Evolutionary conservation across 1,140 invertebrate species (phyloP), one percentile per base, ranked within the genome.

Genomic region (Dryas iulia): DNA sequence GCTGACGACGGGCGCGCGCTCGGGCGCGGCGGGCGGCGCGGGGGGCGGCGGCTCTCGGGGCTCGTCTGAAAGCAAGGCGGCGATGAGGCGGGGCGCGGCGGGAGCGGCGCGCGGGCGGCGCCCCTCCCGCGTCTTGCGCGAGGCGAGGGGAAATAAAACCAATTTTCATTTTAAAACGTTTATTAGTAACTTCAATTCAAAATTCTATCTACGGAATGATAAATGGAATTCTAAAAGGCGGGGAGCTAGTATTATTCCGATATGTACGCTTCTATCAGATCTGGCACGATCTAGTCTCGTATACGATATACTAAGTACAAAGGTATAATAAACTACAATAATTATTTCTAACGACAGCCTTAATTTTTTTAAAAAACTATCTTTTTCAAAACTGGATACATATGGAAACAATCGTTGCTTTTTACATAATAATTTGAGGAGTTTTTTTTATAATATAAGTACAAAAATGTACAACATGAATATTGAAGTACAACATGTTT

Each of bases 1-100:
- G 72, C 83, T 87, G 79, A 89, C 86, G 73, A 78, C 76, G 74
- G 84, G 83, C 62, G 82, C 74, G 61, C 58, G 74, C 62, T 66
- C 57, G 73, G 58, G 47, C 61, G 30, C 61, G 30, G 71, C 60
- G 74, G 69, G 53, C 54, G 66, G 65, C 69, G 72, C 71, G 71
- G 68, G 69, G 74, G 59, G n/a, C 60, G 28, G n/a, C n/a, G n/a
- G n/a, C n/a, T n/a, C 57, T 39, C 72, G 47, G 39, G 74, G 25
- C 72, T 74, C 52, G 66, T 25, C 62, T 78, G 79, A 68, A 75
- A 73, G 63, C 71, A 62, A 75, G 61, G 52, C 61, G 30, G 70
- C 59, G 73, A 24, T 72, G 68, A 57, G 69, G 77, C 67, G 69
- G 53, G 66, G 65, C 69, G 72, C 71, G 71, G 68, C 71, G 74